Conservation (phyloP, 2,888 invertebrate species). For the Eupeodes luniger region DNA sequence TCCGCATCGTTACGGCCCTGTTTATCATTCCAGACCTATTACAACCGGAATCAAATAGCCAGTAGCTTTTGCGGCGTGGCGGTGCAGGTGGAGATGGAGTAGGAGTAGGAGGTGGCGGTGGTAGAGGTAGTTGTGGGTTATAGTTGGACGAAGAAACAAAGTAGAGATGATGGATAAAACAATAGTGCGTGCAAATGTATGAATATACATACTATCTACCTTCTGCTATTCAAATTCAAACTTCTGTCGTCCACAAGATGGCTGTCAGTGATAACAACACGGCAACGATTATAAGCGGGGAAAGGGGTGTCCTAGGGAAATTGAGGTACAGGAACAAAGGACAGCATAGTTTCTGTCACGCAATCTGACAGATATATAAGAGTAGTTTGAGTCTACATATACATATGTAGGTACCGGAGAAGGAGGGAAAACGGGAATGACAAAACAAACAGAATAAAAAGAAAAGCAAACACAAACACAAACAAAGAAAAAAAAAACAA, state of each 20-base stretch:
- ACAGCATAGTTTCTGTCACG: constrained; percentile 60
- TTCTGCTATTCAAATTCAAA: constrained; percentile 40
- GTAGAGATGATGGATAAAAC: constrained; percentile 37
- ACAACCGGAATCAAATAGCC: constrained; percentile 5
- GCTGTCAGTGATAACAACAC: constrained; percentile 15
- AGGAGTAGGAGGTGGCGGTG: background rate
- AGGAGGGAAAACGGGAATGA: constrained; percentile 11
- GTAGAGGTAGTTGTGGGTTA: no score
- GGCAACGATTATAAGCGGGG: background rate
- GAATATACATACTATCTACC: constrained; percentile 48
- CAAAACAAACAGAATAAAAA: constrained; percentile 1
- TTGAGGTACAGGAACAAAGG: constrained; percentile 59
- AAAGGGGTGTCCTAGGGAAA: background rate
- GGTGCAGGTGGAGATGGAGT: background rate
- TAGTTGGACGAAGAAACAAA: constrained; percentile 12
- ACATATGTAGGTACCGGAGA: no score
- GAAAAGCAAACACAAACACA: constrained; percentile 7
- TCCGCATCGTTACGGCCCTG: background rate
- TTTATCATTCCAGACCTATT: background rate
- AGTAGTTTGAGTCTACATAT: background rate
- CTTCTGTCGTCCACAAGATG: constrained; percentile 59
- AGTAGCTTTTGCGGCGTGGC: background rate
- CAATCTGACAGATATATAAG: constrained; percentile 51
- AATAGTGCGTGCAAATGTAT: constrained; percentile 75
- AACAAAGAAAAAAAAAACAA: background rate